phyloP scores from a whole-genome alignment of 2,113 vertebrate genomes.

The Stigmatopora nigra region DNA sequence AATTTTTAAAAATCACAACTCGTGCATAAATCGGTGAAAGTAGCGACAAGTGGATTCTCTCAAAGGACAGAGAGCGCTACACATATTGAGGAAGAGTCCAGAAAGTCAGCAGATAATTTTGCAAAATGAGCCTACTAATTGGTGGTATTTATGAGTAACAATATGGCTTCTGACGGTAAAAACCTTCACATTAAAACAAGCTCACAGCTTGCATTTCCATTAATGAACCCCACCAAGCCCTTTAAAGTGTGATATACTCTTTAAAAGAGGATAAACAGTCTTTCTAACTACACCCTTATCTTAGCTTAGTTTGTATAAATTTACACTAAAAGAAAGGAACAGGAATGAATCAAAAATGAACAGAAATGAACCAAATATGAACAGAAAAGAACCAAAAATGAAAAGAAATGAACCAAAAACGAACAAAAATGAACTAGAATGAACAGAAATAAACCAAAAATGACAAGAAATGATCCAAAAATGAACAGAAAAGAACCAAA shows the following conservation, averaged over 20 bases:
- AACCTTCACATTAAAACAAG: constrained; percentile 29
- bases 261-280: constrained; percentile 21
- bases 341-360: too few relatives aligned
- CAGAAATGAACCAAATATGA: too few relatives aligned
- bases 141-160: constrained; percentile 36
- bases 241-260: neutral
- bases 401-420: too few relatives aligned
- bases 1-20: too few relatives aligned
- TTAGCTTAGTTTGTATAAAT: constrained; percentile 20
- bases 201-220: constrained; percentile 7
- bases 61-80: constrained; percentile 36
- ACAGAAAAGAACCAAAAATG: too few relatives aligned
- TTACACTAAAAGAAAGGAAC: too few relatives aligned
- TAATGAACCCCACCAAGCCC: neutral
- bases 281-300: constrained; percentile 37
- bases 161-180: constrained; percentile 22
- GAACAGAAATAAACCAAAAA: too few relatives aligned
- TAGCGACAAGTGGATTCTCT: constrained; percentile 38
- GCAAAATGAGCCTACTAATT: constrained; percentile 48
- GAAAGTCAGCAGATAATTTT: constrained; percentile 46
- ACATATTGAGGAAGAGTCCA: constrained; percentile 41
- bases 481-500: too few relatives aligned
- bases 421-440: too few relatives aligned
- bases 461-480: too few relatives aligned
- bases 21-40: constrained; percentile 44